Percentiles rank a stretch among this genome's conserved stretches.
Evolutionary conservation across 2,888 invertebrate genomes (phyloP).

Genomic region (Eupithecia inturbata): DNA sequence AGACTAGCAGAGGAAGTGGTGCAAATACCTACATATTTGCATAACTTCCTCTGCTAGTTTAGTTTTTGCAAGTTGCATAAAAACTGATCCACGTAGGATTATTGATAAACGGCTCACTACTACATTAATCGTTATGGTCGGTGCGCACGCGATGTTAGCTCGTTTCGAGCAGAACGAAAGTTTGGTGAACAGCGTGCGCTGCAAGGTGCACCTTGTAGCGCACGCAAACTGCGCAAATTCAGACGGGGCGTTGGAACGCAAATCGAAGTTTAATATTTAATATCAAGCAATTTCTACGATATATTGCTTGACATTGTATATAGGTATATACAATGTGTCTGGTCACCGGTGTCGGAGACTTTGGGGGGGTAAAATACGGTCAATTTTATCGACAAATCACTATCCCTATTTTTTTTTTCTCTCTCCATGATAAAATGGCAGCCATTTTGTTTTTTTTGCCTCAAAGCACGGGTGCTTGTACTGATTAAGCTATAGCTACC

Average conservation of each 20-base stretch:
- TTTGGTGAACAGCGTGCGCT: background rate
- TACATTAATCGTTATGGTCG: background rate
- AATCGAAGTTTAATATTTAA: background rate
- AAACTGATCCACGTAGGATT: background rate
- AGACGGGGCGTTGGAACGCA: background rate
- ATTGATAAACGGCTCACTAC: background rate
- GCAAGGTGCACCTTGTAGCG: conserved; percentile 5
- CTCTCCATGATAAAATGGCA: no score
- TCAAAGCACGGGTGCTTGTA: no score
- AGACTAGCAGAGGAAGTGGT: background rate
- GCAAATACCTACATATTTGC: no score
- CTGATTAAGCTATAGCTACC: no score
- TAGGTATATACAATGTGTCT: no score
- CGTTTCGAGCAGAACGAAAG: background rate
- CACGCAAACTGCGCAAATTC: background rate
- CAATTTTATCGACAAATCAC: no score
- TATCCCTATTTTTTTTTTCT: no score
- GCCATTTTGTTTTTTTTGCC: no score
- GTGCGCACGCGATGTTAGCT: background rate
- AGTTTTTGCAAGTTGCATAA: background rate
- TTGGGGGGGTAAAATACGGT: no score
- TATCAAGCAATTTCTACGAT: background rate
- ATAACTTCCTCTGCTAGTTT: conserved; percentile 1
- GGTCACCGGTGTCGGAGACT: no score
- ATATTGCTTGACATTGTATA: no score